Conservation (phyloP, 2,113 vertebrate genomes). For the Lonchura striata region DNA sequence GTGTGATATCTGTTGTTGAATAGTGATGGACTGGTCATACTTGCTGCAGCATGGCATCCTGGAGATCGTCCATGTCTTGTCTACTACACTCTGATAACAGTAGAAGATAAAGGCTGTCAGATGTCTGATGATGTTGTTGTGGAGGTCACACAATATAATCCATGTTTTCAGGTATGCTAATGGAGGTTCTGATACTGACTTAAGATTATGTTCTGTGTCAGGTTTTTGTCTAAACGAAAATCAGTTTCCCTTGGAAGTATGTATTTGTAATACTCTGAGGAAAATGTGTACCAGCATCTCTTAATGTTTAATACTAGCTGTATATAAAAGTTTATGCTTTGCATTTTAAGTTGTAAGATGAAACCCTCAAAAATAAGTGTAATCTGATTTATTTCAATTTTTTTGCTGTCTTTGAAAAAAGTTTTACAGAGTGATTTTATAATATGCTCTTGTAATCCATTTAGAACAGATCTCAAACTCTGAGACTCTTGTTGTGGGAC, state of each 20-base stretch:
- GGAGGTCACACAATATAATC: constrained; percentile 92
- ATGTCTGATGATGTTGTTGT: constrained; percentile 84
- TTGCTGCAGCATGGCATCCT: constrained; percentile 91
- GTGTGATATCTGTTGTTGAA: neutral
- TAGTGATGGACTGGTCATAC: constrained; percentile 87
- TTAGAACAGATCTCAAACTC: neutral
- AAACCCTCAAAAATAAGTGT: neutral
- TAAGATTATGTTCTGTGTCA: neutral
- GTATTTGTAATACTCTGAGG: neutral
- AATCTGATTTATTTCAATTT: neutral
- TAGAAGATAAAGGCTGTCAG: constrained; percentile 81
- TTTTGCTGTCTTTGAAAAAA: neutral
- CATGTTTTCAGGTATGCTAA: constrained; percentile 84
- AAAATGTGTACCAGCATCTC: neutral
- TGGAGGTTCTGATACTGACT: neutral
- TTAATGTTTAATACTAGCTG: neutral
- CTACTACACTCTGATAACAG: constrained; percentile 89
- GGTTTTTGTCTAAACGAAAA: neutral
- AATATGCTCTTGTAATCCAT: neutral
- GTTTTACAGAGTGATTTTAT: neutral
- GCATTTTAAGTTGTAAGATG: neutral
- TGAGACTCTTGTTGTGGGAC: neutral
- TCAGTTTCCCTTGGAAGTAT: neutral
- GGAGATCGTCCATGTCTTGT: constrained; percentile 85
- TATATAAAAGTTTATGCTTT: neutral